Percentiles rank a stretch among this genome's conserved stretches.
These are phyloP conservation scores for Ictidomys tridecemlineatus DNA, from an alignment of 2,113 vertebrate genomes.

Conservation along the genomic window DNA sequence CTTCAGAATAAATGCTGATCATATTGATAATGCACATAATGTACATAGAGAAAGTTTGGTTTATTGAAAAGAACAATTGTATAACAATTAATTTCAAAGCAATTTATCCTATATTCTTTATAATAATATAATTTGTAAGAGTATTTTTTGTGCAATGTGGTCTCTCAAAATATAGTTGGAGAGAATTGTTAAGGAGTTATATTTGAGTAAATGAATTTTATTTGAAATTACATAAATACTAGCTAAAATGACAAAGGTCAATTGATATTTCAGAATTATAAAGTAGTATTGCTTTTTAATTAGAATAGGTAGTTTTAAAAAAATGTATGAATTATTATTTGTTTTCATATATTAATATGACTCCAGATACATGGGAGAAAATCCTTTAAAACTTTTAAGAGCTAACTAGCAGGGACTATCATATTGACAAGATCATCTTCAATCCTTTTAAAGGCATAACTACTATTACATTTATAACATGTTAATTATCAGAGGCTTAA, in stretches of 20 bases:
- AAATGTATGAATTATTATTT: conserved; percentile 16
- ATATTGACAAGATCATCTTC: not conserved
- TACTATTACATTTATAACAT: not conserved
- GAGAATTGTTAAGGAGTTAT: conserved; percentile 4
- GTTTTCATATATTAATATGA: not conserved
- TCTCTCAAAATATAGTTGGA: not conserved
- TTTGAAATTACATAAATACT: conserved; percentile 29
- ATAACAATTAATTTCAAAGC: conserved; percentile 37
- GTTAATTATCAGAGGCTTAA: not conserved
- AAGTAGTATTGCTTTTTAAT: not conserved
- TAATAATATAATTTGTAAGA: not conserved
- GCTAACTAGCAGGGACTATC: not conserved
- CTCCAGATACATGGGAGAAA: not conserved
- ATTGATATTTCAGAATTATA: not conserved
- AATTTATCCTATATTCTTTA: not conserved
- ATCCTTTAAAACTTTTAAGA: not conserved
- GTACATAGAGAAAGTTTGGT: not conserved
- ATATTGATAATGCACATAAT: not conserved
- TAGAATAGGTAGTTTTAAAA: not conserved
- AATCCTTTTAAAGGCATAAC: conserved; percentile 4
- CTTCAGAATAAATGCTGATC: not conserved
- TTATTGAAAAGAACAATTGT: not conserved
- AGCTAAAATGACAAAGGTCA: not conserved
- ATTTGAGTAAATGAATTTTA: conserved; percentile 22
- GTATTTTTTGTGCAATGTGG: not conserved